Percentiles rank a stretch among this genome's conserved stretches.
phyloP scores from a whole-genome alignment of 2,113 vertebrate species.

The Rhombomys opimus region DNA sequence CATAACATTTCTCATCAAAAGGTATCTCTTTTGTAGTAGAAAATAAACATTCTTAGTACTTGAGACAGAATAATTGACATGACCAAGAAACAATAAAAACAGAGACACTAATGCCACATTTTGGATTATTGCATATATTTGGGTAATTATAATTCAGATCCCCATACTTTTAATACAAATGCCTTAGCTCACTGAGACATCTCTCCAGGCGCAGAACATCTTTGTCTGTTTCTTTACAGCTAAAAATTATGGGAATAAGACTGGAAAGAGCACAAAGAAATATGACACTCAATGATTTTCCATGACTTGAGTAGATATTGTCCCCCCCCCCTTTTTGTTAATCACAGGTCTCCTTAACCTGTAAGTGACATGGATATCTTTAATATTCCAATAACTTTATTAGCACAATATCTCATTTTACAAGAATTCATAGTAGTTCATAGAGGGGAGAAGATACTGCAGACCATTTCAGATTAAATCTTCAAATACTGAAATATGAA shows the following conservation, averaged over 20 bases:
- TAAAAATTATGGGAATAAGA: too few species aligned
- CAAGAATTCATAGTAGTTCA: background rate
- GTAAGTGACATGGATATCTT: background rate
- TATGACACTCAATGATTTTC: background rate
- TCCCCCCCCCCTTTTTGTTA: background rate
- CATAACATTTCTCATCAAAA: background rate
- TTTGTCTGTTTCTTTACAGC: background rate
- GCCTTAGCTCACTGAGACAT: background rate
- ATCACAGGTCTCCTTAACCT: too few species aligned
- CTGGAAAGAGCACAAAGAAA: background rate
- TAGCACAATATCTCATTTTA: background rate
- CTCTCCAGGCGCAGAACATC: too few species aligned
- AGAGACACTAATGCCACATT: background rate
- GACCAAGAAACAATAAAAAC: background rate
- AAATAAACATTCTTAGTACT: background rate
- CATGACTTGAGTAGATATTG: background rate
- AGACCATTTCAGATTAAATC: background rate
- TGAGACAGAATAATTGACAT: background rate
- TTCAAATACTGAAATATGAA: background rate
- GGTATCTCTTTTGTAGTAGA: background rate
- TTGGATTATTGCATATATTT: background rate
- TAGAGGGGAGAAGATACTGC: too few species aligned
- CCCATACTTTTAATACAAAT: background rate
- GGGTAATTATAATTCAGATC: background rate
- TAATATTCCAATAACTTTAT: background rate